Conservation (phyloP, 2,113 vertebrate genomes). For the Nasalis larvatus region DNA sequence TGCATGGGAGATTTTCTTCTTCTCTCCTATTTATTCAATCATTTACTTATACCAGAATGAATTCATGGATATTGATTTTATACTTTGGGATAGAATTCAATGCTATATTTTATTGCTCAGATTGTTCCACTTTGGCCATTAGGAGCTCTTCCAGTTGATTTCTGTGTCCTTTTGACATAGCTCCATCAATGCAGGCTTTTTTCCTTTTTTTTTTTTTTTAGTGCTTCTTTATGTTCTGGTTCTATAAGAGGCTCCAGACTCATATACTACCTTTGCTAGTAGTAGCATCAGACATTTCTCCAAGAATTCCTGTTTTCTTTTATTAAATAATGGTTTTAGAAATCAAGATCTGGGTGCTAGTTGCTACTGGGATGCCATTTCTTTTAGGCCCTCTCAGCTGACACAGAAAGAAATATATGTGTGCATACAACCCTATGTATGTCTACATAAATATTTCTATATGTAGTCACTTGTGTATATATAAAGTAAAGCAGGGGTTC, state of each 20-base stretch:
- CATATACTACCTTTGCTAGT: neutral
- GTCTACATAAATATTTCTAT: neutral
- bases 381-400: neutral
- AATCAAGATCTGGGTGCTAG: neutral
- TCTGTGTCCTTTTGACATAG: neutral
- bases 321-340: neutral
- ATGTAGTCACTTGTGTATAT: neutral
- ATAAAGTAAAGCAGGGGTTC: neutral
- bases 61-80: neutral
- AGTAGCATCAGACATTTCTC: neutral
- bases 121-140: neutral
- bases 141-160: neutral
- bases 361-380: neutral
- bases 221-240: neutral
- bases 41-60: neutral
- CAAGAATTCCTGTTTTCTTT: neutral
- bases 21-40: neutral
- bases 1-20: neutral
- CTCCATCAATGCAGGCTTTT: neutral
- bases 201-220: neutral
- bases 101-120: neutral
- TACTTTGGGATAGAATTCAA: neutral
- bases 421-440: fast-evolving
- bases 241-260: neutral
- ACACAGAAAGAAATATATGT: neutral